A percentile compares a stretch with the other conserved stretches of the same genome.
These are phyloP conservation scores for Paragorgia papillata DNA, from an alignment of 92 coral and sea anemone genomes.

Conservation along the genomic window DNA sequence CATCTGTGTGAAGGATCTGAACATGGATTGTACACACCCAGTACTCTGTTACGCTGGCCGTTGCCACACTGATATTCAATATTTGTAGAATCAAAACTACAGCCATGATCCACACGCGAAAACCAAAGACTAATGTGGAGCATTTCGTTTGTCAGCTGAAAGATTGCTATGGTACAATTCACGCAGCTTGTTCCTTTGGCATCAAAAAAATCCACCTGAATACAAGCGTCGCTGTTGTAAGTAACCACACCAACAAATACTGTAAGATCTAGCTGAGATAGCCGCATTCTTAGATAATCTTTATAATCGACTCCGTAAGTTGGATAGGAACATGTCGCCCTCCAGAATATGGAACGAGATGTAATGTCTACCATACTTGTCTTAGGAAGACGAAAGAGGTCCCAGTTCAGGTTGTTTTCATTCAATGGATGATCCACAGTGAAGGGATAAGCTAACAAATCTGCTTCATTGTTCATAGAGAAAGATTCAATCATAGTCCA, in stretches of 20 bases:
- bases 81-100: not conserved
- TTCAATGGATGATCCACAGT: conserved; percentile 1
- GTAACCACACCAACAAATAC: not conserved
- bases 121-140: not conserved
- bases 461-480: not conserved
- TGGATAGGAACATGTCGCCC: conserved; percentile 19
- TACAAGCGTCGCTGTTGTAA: not conserved
- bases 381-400: conserved; percentile 13
- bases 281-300: conserved; percentile 4
- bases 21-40: not conserved
- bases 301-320: conserved; percentile 16
- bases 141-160: not conserved
- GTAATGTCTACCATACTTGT: not conserved
- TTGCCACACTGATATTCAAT: not conserved
- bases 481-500: conserved; percentile 18
- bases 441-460: not conserved
- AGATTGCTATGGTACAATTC: not conserved
- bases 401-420: conserved; percentile 8
- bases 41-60: not conserved
- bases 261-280: not conserved
- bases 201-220: not conserved
- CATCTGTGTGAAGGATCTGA: conserved; percentile 8
- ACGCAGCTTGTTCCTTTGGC: not conserved
- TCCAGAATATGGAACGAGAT: conserved; percentile 20
- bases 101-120: not conserved